These are phyloP conservation scores for Euleptes europaea DNA, from an alignment of 2,113 vertebrate species.

Conservation along the genomic window DNA sequence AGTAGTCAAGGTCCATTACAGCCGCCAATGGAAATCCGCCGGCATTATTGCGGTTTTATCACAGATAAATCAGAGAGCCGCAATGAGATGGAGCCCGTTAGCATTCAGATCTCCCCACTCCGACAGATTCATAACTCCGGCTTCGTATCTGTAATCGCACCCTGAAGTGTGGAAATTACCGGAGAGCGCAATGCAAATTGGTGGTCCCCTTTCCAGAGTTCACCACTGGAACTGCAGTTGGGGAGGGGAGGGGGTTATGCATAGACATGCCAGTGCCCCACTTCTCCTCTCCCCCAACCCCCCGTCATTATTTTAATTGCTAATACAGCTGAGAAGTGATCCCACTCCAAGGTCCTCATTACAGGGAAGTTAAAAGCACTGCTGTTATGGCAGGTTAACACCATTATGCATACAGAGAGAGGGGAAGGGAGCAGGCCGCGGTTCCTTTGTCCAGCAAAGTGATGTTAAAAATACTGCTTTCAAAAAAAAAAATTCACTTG, in stretches of 20 bases:
- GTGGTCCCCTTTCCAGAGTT: conserved; percentile 65
- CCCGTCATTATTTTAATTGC: conserved; percentile 20
- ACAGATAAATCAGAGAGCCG: background rate
- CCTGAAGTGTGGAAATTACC: conserved; percentile 64
- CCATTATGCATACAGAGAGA: background rate
- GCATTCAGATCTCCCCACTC: conserved; percentile 57
- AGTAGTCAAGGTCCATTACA: background rate
- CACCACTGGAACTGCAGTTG: background rate
- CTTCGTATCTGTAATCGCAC: conserved; percentile 65
- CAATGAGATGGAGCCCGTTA: conserved; percentile 6
- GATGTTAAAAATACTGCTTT: background rate
- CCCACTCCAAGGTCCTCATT: background rate
- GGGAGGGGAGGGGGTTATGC: background rate
- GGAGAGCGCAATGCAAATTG: conserved; percentile 68
- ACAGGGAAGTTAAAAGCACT: background rate
- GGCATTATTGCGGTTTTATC: background rate
- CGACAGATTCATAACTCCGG: conserved; percentile 39
- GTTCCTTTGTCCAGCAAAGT: background rate
- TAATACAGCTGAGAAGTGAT: background rate
- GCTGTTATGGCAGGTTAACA: background rate
- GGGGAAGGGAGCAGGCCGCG: fast-evolving
- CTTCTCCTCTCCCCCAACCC: background rate
- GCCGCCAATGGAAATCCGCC: background rate
- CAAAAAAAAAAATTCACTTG: background rate
- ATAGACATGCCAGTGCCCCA: background rate